These are phyloP conservation scores for Drosophila formosana DNA, from an alignment of 2,888 invertebrate genomes.

Conservation along the genomic window DNA sequence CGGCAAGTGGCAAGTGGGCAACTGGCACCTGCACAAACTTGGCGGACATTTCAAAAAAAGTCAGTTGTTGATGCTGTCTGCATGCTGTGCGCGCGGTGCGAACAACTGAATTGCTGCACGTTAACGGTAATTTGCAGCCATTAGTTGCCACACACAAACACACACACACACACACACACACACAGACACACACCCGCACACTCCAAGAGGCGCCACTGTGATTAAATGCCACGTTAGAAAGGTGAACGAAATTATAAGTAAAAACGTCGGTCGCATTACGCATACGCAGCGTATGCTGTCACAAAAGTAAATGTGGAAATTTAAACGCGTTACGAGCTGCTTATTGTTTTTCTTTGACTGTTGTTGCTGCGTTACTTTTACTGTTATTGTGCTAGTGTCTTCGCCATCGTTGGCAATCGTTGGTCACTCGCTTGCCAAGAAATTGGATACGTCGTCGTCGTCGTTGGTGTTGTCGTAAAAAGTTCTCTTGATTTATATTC, in stretches of 20 bases:
- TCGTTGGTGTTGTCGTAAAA: conserved; percentile 48
- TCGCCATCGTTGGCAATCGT: conserved; percentile 52
- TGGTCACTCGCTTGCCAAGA: conserved; percentile 52
- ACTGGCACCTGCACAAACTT: conserved; percentile 49
- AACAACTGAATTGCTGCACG: conserved; percentile 52
- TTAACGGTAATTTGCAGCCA: conserved; percentile 80
- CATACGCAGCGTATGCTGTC: conserved; percentile 67
- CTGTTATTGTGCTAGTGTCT: conserved; percentile 28
- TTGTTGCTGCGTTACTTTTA: conserved; percentile 11
- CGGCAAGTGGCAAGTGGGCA: conserved; percentile 55
- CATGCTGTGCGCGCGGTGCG: conserved; percentile 26
- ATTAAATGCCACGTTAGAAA: conserved; percentile 59
- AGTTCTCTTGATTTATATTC: conserved; percentile 70
- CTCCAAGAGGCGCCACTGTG: conserved; percentile 37
- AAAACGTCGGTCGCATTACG: conserved; percentile 54
- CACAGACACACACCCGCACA: conserved; percentile 3
- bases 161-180: conserved; percentile 29
- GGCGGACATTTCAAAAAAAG: conserved; percentile 44
- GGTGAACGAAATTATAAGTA: conserved; percentile 54
- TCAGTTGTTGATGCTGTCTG: conserved; percentile 38
- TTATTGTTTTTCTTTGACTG: conserved; percentile 46
- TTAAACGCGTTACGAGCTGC: conserved; percentile 59
- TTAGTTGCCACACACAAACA: conserved; percentile 58
- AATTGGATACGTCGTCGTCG: conserved; percentile 60
- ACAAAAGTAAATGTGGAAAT: conserved; percentile 44